Conservation (phyloP, 2,888 invertebrate species). For the Leptopilina drosophilae region DNA sequence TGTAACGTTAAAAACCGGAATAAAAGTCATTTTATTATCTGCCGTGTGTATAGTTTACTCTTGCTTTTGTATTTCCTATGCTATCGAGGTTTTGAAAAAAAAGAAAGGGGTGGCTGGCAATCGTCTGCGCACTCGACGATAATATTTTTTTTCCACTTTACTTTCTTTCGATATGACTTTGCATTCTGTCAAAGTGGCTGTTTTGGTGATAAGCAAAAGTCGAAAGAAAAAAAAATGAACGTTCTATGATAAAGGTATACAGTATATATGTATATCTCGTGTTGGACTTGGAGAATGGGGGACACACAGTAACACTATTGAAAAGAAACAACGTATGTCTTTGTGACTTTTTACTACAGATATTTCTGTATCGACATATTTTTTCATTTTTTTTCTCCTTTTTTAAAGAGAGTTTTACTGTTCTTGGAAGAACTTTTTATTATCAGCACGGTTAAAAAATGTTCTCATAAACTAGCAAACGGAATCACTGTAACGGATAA, state of each 20-base stretch:
- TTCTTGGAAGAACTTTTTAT: conserved; percentile 1
- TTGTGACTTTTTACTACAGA: not conserved
- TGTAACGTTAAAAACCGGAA: conserved; percentile 23
- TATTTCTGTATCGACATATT: conserved; percentile 12
- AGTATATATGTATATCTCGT: no score
- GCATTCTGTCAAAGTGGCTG: conserved; percentile 39
- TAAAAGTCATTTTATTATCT: conserved; percentile 51
- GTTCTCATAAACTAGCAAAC: no score
- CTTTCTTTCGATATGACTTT: conserved; percentile 38
- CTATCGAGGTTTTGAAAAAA: conserved; percentile 9
- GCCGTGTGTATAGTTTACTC: conserved; percentile 42
- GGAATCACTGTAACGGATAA: no score
- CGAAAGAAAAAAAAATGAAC: conserved; percentile 35
- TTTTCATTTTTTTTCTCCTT: not conserved
- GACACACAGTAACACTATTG: conserved; percentile 10
- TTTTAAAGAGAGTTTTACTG: conserved; percentile 2
- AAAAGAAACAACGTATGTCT: conserved; percentile 17
- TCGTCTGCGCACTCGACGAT: conserved; percentile 13
- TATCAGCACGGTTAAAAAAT: not conserved
- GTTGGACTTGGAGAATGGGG: not conserved
- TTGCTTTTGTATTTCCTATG: conserved; percentile 47
- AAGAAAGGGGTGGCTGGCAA: conserved; percentile 42
- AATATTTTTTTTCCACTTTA: conserved; percentile 19
- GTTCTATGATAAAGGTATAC: not conserved
- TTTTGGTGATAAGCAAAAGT: conserved; percentile 39